Evolutionary conservation across 2,888 invertebrate species (phyloP).

Genomic region (Luperina testacea): DNA sequence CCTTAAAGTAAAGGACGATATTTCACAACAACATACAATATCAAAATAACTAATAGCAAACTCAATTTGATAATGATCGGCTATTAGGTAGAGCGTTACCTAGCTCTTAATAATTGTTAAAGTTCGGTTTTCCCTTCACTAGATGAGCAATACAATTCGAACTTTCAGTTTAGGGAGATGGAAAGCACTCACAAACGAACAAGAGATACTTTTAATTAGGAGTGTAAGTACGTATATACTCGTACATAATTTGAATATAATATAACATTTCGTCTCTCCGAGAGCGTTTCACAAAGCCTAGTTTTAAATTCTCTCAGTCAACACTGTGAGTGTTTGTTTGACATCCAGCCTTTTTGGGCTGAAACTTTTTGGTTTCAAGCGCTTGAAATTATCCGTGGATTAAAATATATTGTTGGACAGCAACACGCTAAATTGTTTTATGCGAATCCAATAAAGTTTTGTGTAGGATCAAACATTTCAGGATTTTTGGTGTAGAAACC

Average conservation of each 20-base stretch:
- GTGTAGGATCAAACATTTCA: constrained; percentile 22
- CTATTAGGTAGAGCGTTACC: constrained; percentile 6
- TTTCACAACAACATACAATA: constrained; percentile 3
- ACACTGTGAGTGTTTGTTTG: constrained; percentile 38
- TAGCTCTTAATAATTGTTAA: constrained; percentile 20
- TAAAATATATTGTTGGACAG: constrained; percentile 33
- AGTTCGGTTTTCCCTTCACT: constrained; percentile 31
- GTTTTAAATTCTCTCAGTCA: constrained; percentile 46
- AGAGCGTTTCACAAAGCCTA: constrained; percentile 23
- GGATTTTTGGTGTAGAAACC: neutral
- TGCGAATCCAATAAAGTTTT: constrained; percentile 35
- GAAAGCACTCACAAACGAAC: neutral
- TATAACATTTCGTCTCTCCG: constrained; percentile 12
- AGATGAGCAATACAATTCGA: neutral
- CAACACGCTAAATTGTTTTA: constrained; percentile 33
- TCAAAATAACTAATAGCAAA: constrained; percentile 24
- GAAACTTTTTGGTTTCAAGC: constrained; percentile 44
- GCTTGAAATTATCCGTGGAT: neutral
- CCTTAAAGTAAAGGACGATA: neutral
- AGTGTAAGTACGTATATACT: too few relatives aligned
- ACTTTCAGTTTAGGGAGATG: neutral
- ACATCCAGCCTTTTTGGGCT: constrained; percentile 31
- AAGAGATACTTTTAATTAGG: neutral
- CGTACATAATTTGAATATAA: neutral
- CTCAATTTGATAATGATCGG: constrained; percentile 29